Base-by-base conservation (phyloP, 2,797 vertebrate genomes). In the Amphiprion clarkii region DNA sequence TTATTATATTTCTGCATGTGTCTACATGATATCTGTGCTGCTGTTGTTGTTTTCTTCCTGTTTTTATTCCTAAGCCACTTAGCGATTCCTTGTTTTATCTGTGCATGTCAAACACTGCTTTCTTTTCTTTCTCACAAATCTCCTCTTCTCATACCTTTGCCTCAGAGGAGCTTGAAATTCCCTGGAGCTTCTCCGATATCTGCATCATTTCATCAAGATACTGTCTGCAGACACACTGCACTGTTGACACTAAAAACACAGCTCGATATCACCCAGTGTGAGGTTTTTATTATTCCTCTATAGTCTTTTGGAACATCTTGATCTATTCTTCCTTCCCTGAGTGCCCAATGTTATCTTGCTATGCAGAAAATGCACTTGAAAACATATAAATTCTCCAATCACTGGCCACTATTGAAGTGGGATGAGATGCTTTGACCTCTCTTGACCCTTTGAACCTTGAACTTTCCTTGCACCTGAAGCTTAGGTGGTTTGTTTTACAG, bases 81-180 rank as follows among this genome's bases (percentile, higher is more conserved):
- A 27, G 25, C 54, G 14, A 23, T 36, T 56, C 21, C 8, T 25
- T 55, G n/a, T 57, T 54, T 72, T 39, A 29, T 56, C 51, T 27
- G 23, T 64, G 53, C 64, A 39, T 29, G 54, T 67, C 31, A 44
- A 17, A 6, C 25, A 11, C 6, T 21, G 40, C 29, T 27, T 29
- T 66, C 19, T 40, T 29, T 12, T 31, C 42, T 57, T 84, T 92
- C 91, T 75, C 92, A 92, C 83, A 71, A 53, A 73, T 90, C 82
- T 92, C 83, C 23, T 71, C 36, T 91, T 87, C 46, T 44, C 66
- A 9, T 49, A 44, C 23, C 73, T 42, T 62, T 11, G 58, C 19
- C 10, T 27, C 13, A 17, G 61, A 51, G 51, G 17, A 19, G 12
- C 17, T 19, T 65, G 49, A 19, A 71, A 31, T 11, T 68, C 81